phyloP scores from a whole-genome alignment of 2,888 invertebrate genomes.

The Sialis fuliginosa region DNA sequence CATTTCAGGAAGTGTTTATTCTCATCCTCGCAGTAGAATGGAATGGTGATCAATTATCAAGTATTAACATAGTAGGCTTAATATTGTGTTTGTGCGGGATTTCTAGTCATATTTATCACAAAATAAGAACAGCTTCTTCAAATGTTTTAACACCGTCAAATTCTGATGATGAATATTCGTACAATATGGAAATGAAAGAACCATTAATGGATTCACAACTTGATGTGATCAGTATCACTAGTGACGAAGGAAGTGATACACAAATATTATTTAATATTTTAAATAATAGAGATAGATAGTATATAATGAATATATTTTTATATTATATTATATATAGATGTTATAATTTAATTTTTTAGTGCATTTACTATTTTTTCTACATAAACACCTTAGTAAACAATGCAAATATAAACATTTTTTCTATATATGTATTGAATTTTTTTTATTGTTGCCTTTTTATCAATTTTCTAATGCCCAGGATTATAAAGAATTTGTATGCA shows the following conservation, averaged over 20 bases:
- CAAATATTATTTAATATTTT: conserved; percentile 32
- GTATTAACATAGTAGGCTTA: conserved; percentile 71
- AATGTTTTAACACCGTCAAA: conserved; percentile 5
- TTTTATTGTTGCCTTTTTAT: no score
- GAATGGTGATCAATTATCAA: conserved; percentile 66
- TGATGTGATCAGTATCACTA: conserved; percentile 11
- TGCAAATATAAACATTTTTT: no score
- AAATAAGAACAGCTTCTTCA: conserved; percentile 22
- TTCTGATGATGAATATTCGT: conserved; percentile 6
- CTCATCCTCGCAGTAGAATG: conserved; percentile 73
- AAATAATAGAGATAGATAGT: conserved; percentile 22
- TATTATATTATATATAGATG: no score
- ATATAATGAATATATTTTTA: no score
- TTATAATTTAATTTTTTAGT: no score
- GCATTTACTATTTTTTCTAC: no score
- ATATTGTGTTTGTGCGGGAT: conserved; percentile 80
- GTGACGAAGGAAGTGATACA: conserved; percentile 26
- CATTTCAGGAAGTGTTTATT: conserved; percentile 76
- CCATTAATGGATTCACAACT: conserved; percentile 16
- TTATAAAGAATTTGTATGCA: no score
- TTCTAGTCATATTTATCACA: conserved; percentile 62
- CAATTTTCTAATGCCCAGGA: no score
- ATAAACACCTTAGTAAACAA: no score
- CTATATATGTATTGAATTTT: no score
- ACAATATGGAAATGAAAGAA: conserved; percentile 18